A percentile compares a stretch with the other conserved stretches of the same genome.
These are phyloP conservation scores for Cephus sareptanus DNA, from an alignment of 2,888 invertebrate species.

Conservation along the genomic window DNA sequence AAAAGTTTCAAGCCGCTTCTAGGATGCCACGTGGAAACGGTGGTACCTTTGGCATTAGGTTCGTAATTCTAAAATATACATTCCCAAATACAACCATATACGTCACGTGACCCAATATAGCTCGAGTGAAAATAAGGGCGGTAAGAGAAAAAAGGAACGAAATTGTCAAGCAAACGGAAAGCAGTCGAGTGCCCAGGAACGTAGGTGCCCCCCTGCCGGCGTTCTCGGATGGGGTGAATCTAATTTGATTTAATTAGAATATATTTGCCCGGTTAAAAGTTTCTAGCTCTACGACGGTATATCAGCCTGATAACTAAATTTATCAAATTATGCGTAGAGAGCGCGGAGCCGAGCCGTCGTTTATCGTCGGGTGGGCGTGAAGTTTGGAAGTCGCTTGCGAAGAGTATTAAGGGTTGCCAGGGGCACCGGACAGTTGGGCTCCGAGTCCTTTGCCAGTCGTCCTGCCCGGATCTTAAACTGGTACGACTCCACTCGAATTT, in stretches of 20 bases:
- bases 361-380: constrained; percentile 5
- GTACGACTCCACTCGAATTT: constrained; percentile 48
- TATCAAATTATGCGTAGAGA: constrained; percentile 60
- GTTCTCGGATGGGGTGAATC: constrained; percentile 47
- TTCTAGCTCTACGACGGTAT: constrained; percentile 53
- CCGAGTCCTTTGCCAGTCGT: constrained; percentile 33
- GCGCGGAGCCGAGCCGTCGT: constrained; percentile 12
- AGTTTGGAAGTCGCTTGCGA: constrained; percentile 17
- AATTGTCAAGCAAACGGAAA: background rate
- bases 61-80: background rate
- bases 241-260: constrained; percentile 63
- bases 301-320: constrained; percentile 61
- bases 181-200: constrained; percentile 7
- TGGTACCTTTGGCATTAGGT: background rate
- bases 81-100: background rate
- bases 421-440: constrained; percentile 2
- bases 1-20: background rate
- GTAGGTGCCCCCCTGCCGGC: constrained; percentile 7
- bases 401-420: constrained; percentile 28
- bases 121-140: constrained; percentile 11
- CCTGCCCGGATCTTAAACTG: constrained; percentile 45
- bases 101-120: background rate
- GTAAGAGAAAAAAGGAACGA: constrained; percentile 3
- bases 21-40: background rate
- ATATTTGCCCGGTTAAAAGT: constrained; percentile 57